Conservation (phyloP, 2,888 invertebrate species). For the Platycnemis pennipes region DNA sequence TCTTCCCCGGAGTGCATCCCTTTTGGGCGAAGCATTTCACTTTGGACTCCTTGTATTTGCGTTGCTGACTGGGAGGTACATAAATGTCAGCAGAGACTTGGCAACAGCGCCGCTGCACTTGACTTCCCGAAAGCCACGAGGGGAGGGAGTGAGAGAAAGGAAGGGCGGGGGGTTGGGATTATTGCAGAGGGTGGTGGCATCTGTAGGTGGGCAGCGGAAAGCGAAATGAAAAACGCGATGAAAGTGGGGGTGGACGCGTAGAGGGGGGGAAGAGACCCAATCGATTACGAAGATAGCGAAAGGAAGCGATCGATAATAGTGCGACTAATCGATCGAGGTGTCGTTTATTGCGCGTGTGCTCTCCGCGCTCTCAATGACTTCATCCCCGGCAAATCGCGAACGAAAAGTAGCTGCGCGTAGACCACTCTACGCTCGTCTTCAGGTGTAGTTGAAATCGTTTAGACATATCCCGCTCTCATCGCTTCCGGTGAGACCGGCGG, state of each 20-base stretch:
- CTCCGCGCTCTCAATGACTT: background rate
- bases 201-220: slow-evolving; percentile 27
- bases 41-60: slow-evolving; percentile 7
- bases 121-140: background rate
- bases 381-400: no score
- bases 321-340: background rate
- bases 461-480: no score
- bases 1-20: background rate
- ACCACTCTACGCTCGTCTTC: no score
- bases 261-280: background rate
- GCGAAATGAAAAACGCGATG: background rate
- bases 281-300: slow-evolving; percentile 10
- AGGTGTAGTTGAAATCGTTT: no score
- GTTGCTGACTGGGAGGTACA: background rate
- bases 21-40: background rate
- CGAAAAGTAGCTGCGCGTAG: no score
- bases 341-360: background rate
- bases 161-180: background rate
- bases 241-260: background rate
- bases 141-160: background rate
- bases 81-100: slow-evolving; percentile 1
- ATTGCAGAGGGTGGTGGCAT: background rate
- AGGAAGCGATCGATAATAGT: background rate
- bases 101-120: background rate
- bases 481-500: no score